Evolutionary conservation across 2,888 invertebrate genomes (phyloP), one percentile per base, ranked within the genome.

Genomic region (Drosophila putrida): DNA sequence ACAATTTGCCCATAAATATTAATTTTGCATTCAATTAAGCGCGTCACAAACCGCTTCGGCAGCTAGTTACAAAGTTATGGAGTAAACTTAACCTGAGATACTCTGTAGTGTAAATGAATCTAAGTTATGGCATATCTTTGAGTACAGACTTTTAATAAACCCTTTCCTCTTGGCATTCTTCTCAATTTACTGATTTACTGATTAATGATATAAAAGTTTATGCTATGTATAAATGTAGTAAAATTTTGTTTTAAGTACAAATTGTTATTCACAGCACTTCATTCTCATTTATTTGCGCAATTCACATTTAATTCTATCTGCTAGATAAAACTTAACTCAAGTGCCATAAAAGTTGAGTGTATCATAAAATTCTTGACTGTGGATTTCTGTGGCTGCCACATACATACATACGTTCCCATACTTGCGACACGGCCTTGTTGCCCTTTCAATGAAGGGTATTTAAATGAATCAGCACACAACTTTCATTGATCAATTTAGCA

Each of bases 401-500:
- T 38, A 11, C 28, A 1, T 33, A 33, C 11, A 41, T 38, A 11
- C 28, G 2, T 33, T 11, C 9, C 9, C 28, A 31, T 1, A 13
- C 11, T 35, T n/a, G 9, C n/a, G 38, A 15, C 27, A 35, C 5
- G 35, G 27, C 13, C 15, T 20, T 28, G 4, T 33, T 38, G 33
- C n/a, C n/a, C 10, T 38, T 10, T 39, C 5, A 11, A 4, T 43
- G 55, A 31, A 47, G 74, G 50, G 64, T 59, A 61, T 68, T 44
- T 8, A 20, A 51, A 41, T 74, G 64, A 64, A 50, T 57, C 54
- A 75, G 53, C 49, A 61, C 20, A 44, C 55, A 59, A 36, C 27
- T 66, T 78, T 71, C 65, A 82, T 75, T 88, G 80, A 82, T 82
- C 80, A 80, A 80, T 82, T 86, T 67, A 82, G 70, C 78, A 80